Evolutionary conservation across 2,797 vertebrate genomes (phyloP), one percentile per base, ranked within the genome.

Genomic region (Anabacerthia variegaticeps): DNA sequence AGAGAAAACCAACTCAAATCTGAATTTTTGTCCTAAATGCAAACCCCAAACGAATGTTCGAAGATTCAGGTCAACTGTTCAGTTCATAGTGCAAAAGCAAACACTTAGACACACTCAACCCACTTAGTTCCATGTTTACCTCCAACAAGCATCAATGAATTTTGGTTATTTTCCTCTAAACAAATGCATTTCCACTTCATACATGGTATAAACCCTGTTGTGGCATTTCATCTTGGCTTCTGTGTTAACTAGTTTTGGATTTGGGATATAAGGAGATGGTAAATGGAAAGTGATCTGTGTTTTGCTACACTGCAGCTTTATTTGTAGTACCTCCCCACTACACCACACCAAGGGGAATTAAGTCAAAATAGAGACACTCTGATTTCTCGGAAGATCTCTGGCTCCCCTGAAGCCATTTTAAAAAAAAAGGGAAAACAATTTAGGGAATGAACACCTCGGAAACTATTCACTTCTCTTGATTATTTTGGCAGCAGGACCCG

Each of bases 391-490:
- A 89, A 80, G 68, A 93, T 87, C 75, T 83, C 46, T 85, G 85
- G 49, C 77, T 94, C 76, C 0, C 9, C 36, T 82, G 76, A 93
- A 92, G 73, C n/a, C 30, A 88, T 59, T 4, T 6, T 3, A 20
- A 52, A n/a, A 46, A 28, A 36, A 34, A 67, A 65, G 7, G 7
- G 34, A 81, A 95, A 96, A 93, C 85, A 94, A 90, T 88, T 84
- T 66, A 92, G 83, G 92, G 88, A 93, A 92, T 65, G 55, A 95
- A 88, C 92, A 95, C 94, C 95, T 96, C 90, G 90, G 93, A 96
- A 95, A 94, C 58, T 84, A 92, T 92, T 94, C 71, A 72, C 69
- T 86, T 55, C 46, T 78, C 59, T 37, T 95, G 94, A 86, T 93
- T 94, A 88, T 80, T 90, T 86, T 96, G 95, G 93, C 96, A 96